These are phyloP conservation scores for Drosophila takahashii DNA, from an alignment of 1,140 invertebrate genomes.

Conservation along the genomic window DNA sequence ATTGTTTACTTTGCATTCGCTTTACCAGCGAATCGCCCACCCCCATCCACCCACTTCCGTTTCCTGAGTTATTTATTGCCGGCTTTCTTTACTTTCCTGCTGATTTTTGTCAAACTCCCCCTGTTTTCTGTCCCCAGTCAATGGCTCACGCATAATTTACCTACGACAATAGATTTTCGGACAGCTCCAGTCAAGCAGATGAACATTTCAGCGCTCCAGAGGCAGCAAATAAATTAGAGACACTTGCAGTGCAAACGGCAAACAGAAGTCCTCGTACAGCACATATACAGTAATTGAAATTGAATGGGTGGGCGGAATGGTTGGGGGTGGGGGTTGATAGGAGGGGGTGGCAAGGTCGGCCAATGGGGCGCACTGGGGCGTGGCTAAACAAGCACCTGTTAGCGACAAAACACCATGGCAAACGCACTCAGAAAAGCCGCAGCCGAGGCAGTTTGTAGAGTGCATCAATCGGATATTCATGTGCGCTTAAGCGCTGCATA, in stretches of 20 bases:
- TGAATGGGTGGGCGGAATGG: conserved; percentile 21
- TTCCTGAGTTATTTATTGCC: conserved; percentile 46
- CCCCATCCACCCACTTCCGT: conserved; percentile 19
- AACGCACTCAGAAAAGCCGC: neutral
- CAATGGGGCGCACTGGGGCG: conserved; percentile 20
- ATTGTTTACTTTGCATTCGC: conserved; percentile 35
- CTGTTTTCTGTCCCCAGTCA: conserved; percentile 5
- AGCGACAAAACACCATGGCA: conserved; percentile 2
- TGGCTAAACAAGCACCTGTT: conserved; percentile 23
- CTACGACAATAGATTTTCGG: conserved; percentile 55
- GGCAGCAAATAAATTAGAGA: conserved; percentile 39
- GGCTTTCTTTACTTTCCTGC: conserved; percentile 40
- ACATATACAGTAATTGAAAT: conserved; percentile 42
- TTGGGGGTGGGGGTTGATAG: neutral
- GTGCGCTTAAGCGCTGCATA: conserved; percentile 13
- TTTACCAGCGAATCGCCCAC: neutral
- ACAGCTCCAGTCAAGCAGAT: conserved; percentile 46
- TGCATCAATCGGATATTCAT: conserved; percentile 27
- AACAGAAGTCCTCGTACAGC: conserved; percentile 19
- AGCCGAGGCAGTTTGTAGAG: neutral
- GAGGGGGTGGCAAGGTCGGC: neutral
- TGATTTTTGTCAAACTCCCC: conserved; percentile 41
- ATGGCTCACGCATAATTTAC: conserved; percentile 53
- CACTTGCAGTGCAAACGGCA: conserved; percentile 31
- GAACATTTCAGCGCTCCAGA: conserved; percentile 37